A percentile compares a stretch with the other conserved stretches of the same genome.
These are phyloP conservation scores for Phoeniculus purpureus DNA, from an alignment of 2,797 vertebrate species.

Conservation along the genomic window DNA sequence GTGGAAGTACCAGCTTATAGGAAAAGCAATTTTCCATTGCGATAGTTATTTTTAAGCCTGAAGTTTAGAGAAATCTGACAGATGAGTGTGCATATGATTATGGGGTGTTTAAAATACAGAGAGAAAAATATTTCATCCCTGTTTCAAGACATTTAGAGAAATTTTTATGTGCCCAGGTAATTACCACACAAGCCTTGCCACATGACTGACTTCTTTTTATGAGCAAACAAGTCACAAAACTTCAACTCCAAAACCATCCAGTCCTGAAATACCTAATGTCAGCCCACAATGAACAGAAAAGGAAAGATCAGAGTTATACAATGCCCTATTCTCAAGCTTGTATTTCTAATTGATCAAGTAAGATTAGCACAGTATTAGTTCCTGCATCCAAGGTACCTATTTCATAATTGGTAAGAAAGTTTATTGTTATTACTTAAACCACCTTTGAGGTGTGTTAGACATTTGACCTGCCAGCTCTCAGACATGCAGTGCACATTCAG, in stretches of 20 bases:
- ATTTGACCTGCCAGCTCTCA: not conserved
- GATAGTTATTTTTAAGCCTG: slow-evolving; percentile 40
- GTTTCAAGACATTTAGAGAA: not conserved
- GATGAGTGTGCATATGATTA: not conserved
- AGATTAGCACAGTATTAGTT: not conserved
- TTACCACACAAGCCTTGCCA: not conserved
- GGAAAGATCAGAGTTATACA: not conserved
- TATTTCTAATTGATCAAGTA: not conserved
- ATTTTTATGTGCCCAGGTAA: not conserved
- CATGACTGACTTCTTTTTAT: not conserved
- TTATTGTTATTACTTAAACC: not conserved
- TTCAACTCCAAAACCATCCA: not conserved
- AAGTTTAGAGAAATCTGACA: slow-evolving; percentile 3
- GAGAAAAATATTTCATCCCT: slow-evolving; percentile 32
- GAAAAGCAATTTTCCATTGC: slow-evolving; percentile 29
- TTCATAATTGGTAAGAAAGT: not conserved
- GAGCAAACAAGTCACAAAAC: not conserved
- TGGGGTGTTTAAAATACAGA: slow-evolving; percentile 15
- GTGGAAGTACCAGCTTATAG: not conserved
- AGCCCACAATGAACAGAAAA: not conserved
- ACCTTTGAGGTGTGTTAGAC: not conserved
- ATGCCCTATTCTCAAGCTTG: not conserved
- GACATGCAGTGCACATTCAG: not conserved
- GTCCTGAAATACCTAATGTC: not conserved
- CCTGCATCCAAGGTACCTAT: not conserved